Percentiles rank a stretch among this genome's conserved stretches.
Evolutionary conservation across 2,113 vertebrate genomes (phyloP).

Genomic region (Rhinoptilus africanus): DNA sequence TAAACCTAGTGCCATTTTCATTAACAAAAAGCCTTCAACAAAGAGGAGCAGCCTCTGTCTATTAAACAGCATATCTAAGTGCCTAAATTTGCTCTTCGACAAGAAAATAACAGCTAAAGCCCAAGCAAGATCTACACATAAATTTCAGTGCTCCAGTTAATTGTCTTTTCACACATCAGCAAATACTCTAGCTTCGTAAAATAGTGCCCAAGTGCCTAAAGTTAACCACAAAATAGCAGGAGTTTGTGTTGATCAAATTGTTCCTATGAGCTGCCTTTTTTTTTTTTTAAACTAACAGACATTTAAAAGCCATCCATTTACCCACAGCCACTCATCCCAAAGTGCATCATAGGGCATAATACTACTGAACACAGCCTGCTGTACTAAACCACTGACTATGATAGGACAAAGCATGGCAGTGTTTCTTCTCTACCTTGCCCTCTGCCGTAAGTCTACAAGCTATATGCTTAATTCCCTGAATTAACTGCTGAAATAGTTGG

Average conservation of each 20-base stretch:
- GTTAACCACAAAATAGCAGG: not conserved
- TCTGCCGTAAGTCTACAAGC: not conserved
- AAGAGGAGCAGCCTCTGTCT: not conserved
- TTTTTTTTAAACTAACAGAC: not conserved
- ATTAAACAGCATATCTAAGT: not conserved
- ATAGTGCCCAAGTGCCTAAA: not conserved
- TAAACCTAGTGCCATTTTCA: not conserved
- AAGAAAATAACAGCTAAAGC: not conserved
- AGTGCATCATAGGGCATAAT: accelerated
- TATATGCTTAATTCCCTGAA: not conserved
- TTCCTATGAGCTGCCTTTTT: not conserved
- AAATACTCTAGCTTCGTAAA: not conserved
- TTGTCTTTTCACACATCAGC: not conserved
- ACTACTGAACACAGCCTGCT: not conserved
- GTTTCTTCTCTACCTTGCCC: not conserved
- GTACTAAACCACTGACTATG: not conserved
- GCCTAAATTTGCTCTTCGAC: not conserved
- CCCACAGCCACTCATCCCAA: not conserved
- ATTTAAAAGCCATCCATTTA: not conserved
- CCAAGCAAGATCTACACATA: not conserved
- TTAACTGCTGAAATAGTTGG: not conserved
- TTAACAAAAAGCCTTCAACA: not conserved
- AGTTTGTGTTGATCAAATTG: not conserved
- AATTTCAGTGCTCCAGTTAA: not conserved
- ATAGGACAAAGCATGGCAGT: accelerated